Evolutionary conservation across 2,113 vertebrate species (phyloP).

Genomic region (Tinamus guttatus): DNA sequence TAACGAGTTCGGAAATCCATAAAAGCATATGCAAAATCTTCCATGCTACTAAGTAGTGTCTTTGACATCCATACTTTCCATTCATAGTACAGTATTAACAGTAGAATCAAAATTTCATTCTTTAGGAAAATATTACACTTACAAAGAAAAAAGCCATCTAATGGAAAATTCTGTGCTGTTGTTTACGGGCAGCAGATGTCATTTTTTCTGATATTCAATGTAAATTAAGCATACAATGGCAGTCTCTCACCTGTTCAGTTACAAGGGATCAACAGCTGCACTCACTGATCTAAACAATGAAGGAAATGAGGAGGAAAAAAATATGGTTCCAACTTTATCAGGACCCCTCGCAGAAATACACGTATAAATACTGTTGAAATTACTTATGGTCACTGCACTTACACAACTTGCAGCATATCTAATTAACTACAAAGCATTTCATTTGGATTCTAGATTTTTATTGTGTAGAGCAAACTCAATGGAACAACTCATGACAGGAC

Average conservation of each 20-base stretch:
- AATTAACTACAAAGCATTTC: neutral
- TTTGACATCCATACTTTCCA: neutral
- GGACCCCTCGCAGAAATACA: neutral
- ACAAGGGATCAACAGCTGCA: neutral
- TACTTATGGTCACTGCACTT: neutral
- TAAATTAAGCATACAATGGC: neutral
- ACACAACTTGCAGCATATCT: neutral
- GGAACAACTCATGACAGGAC: neutral
- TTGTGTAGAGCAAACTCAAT: neutral
- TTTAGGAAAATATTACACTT: neutral
- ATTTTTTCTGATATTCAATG: neutral
- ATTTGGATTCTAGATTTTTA: neutral
- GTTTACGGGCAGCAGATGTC: neutral
- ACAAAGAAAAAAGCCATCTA: neutral
- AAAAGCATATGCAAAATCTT: neutral
- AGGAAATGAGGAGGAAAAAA: neutral
- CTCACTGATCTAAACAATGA: neutral
- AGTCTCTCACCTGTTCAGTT: neutral
- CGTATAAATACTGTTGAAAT: neutral
- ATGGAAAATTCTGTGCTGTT: neutral
- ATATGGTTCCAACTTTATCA: neutral
- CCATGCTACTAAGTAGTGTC: neutral
- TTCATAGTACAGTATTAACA: neutral
- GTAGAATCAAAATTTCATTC: neutral
- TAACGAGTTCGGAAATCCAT: neutral